A percentile compares a stretch with the other conserved stretches of the same genome.
Evolutionary conservation across 2,113 vertebrate species (phyloP).

Genomic region (Micromys minutus): DNA sequence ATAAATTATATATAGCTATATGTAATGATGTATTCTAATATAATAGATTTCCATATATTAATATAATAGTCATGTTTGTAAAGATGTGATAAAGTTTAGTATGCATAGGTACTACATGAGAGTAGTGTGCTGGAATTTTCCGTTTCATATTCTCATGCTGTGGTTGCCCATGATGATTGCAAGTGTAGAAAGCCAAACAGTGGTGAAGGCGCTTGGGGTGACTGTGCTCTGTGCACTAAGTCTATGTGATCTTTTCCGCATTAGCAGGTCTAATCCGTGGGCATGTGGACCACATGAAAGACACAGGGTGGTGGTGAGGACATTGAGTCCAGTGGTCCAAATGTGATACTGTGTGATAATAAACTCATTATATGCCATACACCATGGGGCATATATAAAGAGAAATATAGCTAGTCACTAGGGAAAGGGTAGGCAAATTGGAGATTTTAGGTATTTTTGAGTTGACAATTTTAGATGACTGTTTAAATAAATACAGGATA

Average conservation of each 20-base stretch:
- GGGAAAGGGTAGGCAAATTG: background rate
- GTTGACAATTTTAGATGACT: background rate
- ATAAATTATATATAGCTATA: background rate
- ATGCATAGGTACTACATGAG: background rate
- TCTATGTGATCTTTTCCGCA: background rate
- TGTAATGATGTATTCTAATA: too few relatives aligned
- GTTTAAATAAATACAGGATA: conserved; percentile 19
- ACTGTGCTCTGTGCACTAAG: background rate
- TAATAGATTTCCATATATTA: background rate
- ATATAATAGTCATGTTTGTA: background rate
- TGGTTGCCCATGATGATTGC: background rate
- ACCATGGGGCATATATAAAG: background rate
- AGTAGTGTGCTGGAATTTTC: background rate
- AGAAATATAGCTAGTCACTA: background rate
- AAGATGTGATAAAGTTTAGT: background rate
- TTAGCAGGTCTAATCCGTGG: background rate
- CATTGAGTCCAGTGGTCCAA: background rate
- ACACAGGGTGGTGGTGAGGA: background rate
- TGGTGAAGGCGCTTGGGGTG: background rate
- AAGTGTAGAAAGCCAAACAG: background rate
- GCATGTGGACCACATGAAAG: background rate
- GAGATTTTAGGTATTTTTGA: background rate
- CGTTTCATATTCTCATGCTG: background rate
- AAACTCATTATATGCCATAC: background rate
- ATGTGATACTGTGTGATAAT: background rate